Evolutionary conservation across 1,140 invertebrate genomes (phyloP).

Genomic region (Colletes latitarsis): DNA sequence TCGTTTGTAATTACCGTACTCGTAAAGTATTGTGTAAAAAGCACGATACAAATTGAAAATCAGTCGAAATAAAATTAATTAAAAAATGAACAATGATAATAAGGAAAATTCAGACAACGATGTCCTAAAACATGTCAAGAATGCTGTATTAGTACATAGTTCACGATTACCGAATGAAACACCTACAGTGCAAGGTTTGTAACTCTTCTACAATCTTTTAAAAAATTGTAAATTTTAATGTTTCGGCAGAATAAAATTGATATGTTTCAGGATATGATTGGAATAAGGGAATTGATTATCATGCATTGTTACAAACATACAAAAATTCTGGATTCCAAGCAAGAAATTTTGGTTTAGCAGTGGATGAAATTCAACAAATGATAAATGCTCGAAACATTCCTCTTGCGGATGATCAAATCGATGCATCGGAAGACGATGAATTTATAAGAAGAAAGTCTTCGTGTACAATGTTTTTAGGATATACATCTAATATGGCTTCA

Average conservation of each 20-base stretch:
- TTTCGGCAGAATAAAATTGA: constrained; percentile 23
- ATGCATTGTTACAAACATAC: constrained; percentile 91
- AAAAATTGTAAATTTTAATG: neutral
- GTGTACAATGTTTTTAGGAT: constrained; percentile 99
- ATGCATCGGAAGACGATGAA: constrained; percentile 88
- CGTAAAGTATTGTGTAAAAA: neutral
- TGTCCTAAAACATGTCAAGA: constrained; percentile 76
- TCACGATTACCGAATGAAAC: constrained; percentile 84
- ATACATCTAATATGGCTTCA: constrained; percentile 98
- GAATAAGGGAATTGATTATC: constrained; percentile 95
- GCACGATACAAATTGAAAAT: neutral
- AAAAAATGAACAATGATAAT: neutral
- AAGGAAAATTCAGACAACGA: constrained; percentile 50
- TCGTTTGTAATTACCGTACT: neutral
- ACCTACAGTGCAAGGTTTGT: constrained; percentile 83
- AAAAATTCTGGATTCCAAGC: constrained; percentile 96
- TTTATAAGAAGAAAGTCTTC: constrained; percentile 89
- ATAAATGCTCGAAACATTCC: constrained; percentile 86
- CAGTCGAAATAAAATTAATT: neutral
- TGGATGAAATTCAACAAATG: constrained; percentile 97
- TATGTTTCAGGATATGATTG: constrained; percentile 91
- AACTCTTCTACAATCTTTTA: constrained; percentile 2
- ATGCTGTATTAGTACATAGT: constrained; percentile 86
- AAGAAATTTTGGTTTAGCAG: constrained; percentile 95
- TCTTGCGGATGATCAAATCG: constrained; percentile 85